Evolutionary conservation across 2,113 vertebrate species (phyloP), one percentile per base, ranked within the genome.

Genomic region (Strix uralensis): DNA sequence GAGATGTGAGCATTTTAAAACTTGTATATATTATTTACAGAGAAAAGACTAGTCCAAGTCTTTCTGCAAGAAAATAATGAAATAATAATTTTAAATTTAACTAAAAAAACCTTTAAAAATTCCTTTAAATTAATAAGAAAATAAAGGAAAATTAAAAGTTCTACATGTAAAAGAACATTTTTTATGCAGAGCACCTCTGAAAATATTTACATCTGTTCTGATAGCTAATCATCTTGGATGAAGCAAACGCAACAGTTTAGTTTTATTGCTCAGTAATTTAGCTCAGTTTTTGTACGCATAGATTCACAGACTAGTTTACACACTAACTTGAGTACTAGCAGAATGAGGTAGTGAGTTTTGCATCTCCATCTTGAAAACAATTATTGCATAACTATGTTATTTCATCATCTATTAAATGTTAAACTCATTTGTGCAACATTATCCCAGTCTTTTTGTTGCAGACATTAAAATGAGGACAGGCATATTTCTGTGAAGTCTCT

Each of bases 351-450:
- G 66, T 11, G 5, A 91, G 52, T 32, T 63, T 47, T 81, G 49
- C 12, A 13, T 57, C 23, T 67, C 36, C 38, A 72, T 65, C 40
- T 81, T 86, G 57, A 59, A 93, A 96, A 55, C 14, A 59, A 62
- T 57, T 57, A 77, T 85, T 94, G 69, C 81, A 86, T 73, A 86
- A 92, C 38, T n/a, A 20, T 66, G 22, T 81, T 54, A 78, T 92
- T 97, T 92, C 75, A 88, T 75, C 62, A 86, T 82, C 78, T 90
- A 54, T 66, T 90, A 93, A 92, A 91, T 67, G 67, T 73, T 88
- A 87, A 91, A 83, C 46, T 91, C 49, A 63, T 94, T 94, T 91
- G 59, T 94, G 88, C 36, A 96, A 90, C 44, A 79, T 82, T 91
- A 69, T 40, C 44, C 79, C n/a, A 81, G 52, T 30, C 67, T 90